A percentile compares a stretch with the other conserved stretches of the same genome.
Conservation (phyloP, 2,113 vertebrate species). For the Pelecanus crispus region DNA sequence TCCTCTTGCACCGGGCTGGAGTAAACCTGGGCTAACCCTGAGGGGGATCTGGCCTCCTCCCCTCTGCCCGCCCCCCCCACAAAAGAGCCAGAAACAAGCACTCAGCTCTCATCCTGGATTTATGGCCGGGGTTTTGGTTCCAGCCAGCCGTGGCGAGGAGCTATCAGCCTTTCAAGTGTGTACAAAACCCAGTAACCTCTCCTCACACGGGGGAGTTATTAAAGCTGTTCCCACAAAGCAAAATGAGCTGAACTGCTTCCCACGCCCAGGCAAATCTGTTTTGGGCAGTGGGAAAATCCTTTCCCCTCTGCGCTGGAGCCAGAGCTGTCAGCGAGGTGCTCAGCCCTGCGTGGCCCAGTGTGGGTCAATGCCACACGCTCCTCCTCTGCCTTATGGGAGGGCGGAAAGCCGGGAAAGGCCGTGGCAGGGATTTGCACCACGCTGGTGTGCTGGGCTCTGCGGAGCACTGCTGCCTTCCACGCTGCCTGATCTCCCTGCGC, state of each 20-base stretch:
- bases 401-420: fast-evolving
- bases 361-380: not conserved
- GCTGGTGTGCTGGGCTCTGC: not conserved
- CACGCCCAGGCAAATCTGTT: conserved; percentile 28
- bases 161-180: conserved; percentile 49
- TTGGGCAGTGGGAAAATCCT: conserved; percentile 48
- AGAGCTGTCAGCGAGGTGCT: not conserved
- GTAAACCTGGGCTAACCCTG: not conserved
- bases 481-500: fast-evolving
- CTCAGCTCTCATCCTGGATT: conserved; percentile 25
- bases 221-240: conserved; percentile 57
- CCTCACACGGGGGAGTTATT: conserved; percentile 55
- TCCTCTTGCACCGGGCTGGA: not conserved
- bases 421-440: not conserved
- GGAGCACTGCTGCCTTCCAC: not conserved
- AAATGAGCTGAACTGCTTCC: conserved; percentile 19
- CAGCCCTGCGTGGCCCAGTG: not conserved
- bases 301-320: not conserved
- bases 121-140: conserved; percentile 26
- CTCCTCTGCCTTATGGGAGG: not conserved
- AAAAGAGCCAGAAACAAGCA: not conserved
- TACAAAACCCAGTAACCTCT: conserved; percentile 48
- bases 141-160: conserved; percentile 30
- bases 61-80: not conserved
- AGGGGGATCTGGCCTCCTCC: not conserved